These are phyloP conservation scores for Neodiprion fabricii DNA, from an alignment of 1,140 invertebrate genomes.

Conservation along the genomic window DNA sequence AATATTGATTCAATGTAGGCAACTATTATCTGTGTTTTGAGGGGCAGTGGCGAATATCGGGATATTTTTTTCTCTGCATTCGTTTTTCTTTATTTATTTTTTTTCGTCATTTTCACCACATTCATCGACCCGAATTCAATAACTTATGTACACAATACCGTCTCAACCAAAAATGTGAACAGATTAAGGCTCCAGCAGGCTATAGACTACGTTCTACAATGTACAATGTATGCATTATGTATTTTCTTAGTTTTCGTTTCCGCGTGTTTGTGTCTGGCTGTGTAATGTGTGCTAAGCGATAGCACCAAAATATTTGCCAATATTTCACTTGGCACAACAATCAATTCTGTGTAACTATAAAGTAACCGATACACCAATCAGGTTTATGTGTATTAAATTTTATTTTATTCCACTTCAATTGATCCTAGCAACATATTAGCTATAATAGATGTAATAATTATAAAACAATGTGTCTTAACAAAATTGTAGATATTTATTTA, in stretches of 20 bases:
- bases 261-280: conserved; percentile 54
- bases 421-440: conserved; percentile 45
- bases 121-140: conserved; percentile 55
- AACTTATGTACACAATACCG: conserved; percentile 61
- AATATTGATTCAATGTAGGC: conserved; percentile 56
- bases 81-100: background rate
- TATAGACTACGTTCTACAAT: conserved; percentile 62
- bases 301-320: conserved; percentile 51
- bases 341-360: conserved; percentile 27
- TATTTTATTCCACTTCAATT: conserved; percentile 42
- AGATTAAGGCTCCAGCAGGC: conserved; percentile 63
- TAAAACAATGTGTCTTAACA: conserved; percentile 47
- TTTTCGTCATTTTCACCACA: conserved; percentile 41
- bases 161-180: conserved; percentile 58
- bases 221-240: conserved; percentile 57
- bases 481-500: conserved; percentile 36
- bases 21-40: conserved; percentile 59
- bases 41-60: background rate
- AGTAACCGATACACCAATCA: conserved; percentile 37
- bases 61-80: background rate
- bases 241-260: conserved; percentile 35
- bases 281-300: conserved; percentile 59
- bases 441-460: conserved; percentile 44
- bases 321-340: conserved; percentile 31
- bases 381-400: conserved; percentile 42